Base-by-base conservation (phyloP, 2,888 invertebrate species). In the Molanna angustata region DNA sequence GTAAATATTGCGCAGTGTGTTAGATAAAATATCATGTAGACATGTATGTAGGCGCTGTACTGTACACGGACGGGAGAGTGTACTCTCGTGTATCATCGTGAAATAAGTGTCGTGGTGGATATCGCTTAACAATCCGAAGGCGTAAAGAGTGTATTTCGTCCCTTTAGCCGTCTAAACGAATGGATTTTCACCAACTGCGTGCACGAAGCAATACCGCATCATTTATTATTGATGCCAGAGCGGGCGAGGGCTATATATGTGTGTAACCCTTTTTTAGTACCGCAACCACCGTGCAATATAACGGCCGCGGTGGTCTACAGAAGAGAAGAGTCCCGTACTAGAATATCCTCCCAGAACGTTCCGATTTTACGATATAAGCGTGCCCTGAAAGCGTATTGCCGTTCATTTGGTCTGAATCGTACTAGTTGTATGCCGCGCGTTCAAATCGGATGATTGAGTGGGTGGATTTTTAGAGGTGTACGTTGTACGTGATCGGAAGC, bases 281-380 rank as follows among this genome's bases (percentile, higher is more conserved):
- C 49, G 41, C 47, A 51, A 37, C 55, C 52, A 27, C 40, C 49
- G 47, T 49, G 56, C 52, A 52, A 52, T 52, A 56, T 56, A 56
- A 52, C 56, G 56, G 56, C 40, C 52, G 19, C 49, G 41, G 52
- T 49, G 52, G 45, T n/a, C n/a, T n/a, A n/a, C n/a, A n/a, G n/a
- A n/a, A n/a, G n/a, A n/a, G n/a, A 47, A 35, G 27, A 52, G 54
- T 54, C 54, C 44, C 56, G 49, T 37, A 42, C 56, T 49, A 42
- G 52, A 49, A 52, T 52, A 50, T 50, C 57, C 54, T 51, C 47
- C 32, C 49, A 49, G 57, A 54, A 43, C 54, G 55, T 58, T 58
- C 55, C 53, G 56, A 56, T 58, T 58, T 58, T 58, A 58, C 58
- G 58, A 58, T 58, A 56, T 43, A 48, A 50, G 52, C 58, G 58